Conservation (phyloP, 2,888 invertebrate species). For the Andrena trimmerana region DNA sequence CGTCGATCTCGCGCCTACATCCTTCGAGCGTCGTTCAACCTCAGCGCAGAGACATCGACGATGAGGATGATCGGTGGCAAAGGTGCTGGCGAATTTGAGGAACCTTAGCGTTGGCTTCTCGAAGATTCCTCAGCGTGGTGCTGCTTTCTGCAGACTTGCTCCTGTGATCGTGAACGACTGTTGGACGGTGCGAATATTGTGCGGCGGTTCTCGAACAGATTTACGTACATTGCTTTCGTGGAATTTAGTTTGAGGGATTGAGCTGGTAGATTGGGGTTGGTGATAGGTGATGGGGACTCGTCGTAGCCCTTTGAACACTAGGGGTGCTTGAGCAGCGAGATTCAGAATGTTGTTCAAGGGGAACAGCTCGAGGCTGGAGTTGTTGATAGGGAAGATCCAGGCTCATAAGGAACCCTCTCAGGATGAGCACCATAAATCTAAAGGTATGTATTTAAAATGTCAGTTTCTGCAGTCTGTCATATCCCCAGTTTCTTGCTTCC, state of each 20-base stretch:
- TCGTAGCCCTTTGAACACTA: constrained; percentile 1
- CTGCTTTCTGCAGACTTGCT: too few species aligned
- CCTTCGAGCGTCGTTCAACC: not conserved
- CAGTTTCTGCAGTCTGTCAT: too few species aligned
- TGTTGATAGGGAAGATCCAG: constrained; percentile 94
- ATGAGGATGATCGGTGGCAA: not conserved
- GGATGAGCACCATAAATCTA: constrained; percentile 72
- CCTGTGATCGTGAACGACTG: not conserved
- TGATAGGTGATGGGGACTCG: constrained; percentile 42
- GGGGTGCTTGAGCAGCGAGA: not conserved
- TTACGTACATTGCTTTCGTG: not conserved
- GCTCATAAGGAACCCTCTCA: constrained; percentile 90
- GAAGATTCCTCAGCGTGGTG: not conserved
- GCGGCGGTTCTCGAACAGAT: not conserved
- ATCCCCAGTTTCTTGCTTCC: too few species aligned
- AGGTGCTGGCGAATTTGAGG: not conserved
- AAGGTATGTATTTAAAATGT: constrained; percentile 71
- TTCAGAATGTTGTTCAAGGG: constrained; percentile 93
- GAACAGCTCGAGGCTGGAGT: constrained; percentile 93
- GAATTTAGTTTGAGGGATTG: not conserved
- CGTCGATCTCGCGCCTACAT: not conserved
- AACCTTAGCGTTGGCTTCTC: not conserved
- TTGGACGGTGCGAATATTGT: not conserved
- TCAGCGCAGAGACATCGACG: not conserved
- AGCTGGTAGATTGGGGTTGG: not conserved